These are phyloP conservation scores for Temnopleurus reevesii DNA, from an alignment of 53 echinoderm and acorn worm species.

Conservation along the genomic window DNA sequence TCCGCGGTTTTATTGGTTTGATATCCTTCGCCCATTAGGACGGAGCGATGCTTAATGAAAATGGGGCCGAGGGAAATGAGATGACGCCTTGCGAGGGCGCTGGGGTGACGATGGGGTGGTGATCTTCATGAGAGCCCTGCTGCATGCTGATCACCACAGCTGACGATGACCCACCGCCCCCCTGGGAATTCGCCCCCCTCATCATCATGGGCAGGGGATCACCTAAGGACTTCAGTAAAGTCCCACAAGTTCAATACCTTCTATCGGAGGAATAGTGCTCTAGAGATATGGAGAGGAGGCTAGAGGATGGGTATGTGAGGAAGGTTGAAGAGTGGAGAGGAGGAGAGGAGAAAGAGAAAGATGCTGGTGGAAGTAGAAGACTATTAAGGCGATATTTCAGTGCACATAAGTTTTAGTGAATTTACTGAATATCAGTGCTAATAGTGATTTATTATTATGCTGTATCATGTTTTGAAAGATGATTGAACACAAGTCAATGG, in stretches of 20 bases:
- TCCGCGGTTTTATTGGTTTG: constrained; percentile 28
- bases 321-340: background rate
- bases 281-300: background rate
- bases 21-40: constrained; percentile 31
- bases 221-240: constrained; percentile 25
- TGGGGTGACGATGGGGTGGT: constrained; percentile 54
- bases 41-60: constrained; percentile 41
- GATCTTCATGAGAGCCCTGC: constrained; percentile 19
- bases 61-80: constrained; percentile 53
- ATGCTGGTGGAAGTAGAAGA: background rate
- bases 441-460: too few species aligned
- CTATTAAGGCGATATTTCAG: too few species aligned
- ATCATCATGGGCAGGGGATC: background rate
- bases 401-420: too few species aligned
- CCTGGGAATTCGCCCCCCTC: constrained; percentile 34
- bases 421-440: too few species aligned
- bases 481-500: too few species aligned
- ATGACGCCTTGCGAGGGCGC: constrained; percentile 36
- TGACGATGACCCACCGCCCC: constrained; percentile 21
- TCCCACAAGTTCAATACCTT: constrained; percentile 51
- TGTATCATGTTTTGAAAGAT: too few species aligned
- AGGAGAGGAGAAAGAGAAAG: background rate
- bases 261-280: constrained; percentile 24
- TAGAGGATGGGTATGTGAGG: too few species aligned
- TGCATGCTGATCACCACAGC: constrained; percentile 36